phyloP scores from a whole-genome alignment of 2,797 vertebrate species.

The Tenualosa ilisha region DNA sequence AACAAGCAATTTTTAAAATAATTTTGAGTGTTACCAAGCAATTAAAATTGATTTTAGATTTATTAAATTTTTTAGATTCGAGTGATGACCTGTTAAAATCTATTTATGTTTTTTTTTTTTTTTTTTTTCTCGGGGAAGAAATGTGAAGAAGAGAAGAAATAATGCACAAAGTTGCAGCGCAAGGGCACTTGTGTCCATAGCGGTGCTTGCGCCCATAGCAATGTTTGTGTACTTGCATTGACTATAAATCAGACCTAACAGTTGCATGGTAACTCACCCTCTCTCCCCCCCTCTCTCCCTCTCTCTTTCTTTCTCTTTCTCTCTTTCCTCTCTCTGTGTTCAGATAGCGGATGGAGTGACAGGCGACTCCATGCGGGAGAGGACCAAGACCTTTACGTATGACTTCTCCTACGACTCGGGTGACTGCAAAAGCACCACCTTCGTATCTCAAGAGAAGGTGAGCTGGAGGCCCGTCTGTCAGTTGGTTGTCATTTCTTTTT shows the following conservation, averaged over 20 bases:
- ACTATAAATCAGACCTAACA: too few species aligned
- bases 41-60: neutral
- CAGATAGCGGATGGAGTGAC: conserved; percentile 83
- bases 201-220: too few species aligned
- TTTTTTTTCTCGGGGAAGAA: neutral
- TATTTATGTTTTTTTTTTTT: too few species aligned
- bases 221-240: too few species aligned
- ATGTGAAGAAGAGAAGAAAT: neutral
- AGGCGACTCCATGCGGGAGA: conserved; percentile 83
- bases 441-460: conserved; percentile 93
- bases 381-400: conserved; percentile 90
- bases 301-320: neutral
- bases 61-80: neutral
- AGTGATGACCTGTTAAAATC: neutral
- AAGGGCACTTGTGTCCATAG: too few species aligned
- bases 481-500: neutral
- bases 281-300: conserved; percentile 2
- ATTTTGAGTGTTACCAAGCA: too few species aligned
- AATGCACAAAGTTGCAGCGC: too few species aligned
- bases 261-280: too few species aligned
- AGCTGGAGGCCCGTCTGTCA: neutral
- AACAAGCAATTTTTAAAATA: neutral
- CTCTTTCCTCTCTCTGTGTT: neutral
- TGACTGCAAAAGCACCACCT: conserved; percentile 79
- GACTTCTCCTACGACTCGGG: conserved; percentile 95